phyloP scores from a whole-genome alignment of 2,888 invertebrate species.

The Yponomeuta sedellus region DNA sequence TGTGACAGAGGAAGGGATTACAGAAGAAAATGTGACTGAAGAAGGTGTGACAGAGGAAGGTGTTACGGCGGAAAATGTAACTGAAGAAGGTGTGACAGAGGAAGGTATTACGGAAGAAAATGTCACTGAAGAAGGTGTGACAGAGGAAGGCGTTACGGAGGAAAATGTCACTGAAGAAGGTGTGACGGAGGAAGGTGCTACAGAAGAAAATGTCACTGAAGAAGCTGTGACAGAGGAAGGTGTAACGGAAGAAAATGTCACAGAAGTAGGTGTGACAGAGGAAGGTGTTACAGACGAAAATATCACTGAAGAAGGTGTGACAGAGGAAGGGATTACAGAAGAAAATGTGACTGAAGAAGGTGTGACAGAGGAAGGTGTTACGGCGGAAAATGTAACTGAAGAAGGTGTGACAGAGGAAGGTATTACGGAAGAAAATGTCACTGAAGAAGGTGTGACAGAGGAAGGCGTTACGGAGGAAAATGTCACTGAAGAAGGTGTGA shows the following conservation, averaged over 20 bases:
- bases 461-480: not conserved
- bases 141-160: not conserved
- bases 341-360: not conserved
- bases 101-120: not conserved
- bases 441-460: not conserved
- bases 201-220: conserved; percentile 12
- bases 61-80: not conserved
- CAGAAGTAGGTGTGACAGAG: not conserved
- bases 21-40: not conserved
- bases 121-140: not conserved
- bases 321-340: not conserved
- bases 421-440: not conserved
- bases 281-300: not conserved
- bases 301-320: not conserved
- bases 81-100: not conserved
- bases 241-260: not conserved
- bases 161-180: not conserved
- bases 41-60: not conserved
- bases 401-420: not conserved
- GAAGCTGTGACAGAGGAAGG: conserved; percentile 12
- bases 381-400: not conserved
- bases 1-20: not conserved
- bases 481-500: not conserved
- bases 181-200: not conserved
- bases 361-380: not conserved